Base-by-base conservation (phyloP, 2,888 invertebrate genomes). In the Chrysolina americana region DNA sequence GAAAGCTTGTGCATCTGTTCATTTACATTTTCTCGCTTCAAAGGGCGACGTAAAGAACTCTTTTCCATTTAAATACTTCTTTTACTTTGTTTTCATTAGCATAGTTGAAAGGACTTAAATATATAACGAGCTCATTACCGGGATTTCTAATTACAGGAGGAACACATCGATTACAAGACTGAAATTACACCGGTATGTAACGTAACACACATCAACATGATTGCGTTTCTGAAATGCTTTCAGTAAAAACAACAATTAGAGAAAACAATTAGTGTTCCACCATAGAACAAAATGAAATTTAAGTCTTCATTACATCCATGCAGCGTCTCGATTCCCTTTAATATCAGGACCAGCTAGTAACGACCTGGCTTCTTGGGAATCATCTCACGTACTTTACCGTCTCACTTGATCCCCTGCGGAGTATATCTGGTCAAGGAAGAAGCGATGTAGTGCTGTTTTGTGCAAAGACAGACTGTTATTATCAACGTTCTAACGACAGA, bases 401-500 rank as follows among this genome's bases (percentile, higher is more conserved):
- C 75, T 74, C 70, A 76, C 73, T 75, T 78, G 75, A 78, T 78
- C 71, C 74, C 69, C 74, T 64, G 70, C 59, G 70, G 74, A 74
- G 76, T 73, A 69, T 73, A 71, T 77, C 72, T 76, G 78, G 76
- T 71, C 74, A 75, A 77, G 77, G 65, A 76, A 77, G 76, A 78
- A 76, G 75, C 77, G 72, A 48, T 69, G 41, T 76, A 78, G 68
- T 75, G 72, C 72, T 70, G 73, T 78, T 74, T 79, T 81, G 77
- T 77, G 82, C 81, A 83, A 81, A 83, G 84, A 84, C 82, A 83
- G 63, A 83, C 81, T 69, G 81, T 81, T 59, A 36, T 59, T 59
- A 59, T 59, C 36, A 59, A 59, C 59, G 59, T 28, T n/a, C 23
- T 23, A 59, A 59, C 56, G 56, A 56, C 56, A 1, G 23, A 13